phyloP scores from a whole-genome alignment of 2,113 vertebrate genomes.

The Sebastes schlegelii region DNA sequence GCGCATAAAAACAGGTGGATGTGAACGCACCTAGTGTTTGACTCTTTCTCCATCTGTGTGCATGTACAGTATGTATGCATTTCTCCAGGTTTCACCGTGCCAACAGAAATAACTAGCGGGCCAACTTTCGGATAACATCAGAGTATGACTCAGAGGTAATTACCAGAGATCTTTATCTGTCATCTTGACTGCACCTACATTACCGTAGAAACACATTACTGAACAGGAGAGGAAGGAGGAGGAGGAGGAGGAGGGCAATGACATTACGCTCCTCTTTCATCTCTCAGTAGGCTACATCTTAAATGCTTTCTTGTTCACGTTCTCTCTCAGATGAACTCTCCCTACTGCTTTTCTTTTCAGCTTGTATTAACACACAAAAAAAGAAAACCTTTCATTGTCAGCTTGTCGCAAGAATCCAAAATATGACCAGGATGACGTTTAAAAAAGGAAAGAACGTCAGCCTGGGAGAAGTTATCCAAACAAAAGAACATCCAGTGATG shows the following conservation, averaged over 20 bases:
- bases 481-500: conserved; percentile 29
- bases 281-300: conserved; percentile 20
- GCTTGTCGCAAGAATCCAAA: conserved; percentile 12
- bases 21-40: background rate
- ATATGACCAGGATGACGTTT: conserved; percentile 11
- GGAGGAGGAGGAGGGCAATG: conserved; percentile 24
- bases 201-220: conserved; percentile 62
- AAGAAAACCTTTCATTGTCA: background rate
- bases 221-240: conserved; percentile 37
- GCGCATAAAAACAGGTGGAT: background rate
- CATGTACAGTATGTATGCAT: conserved; percentile 28
- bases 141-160: conserved; percentile 75
- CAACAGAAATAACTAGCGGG: conserved; percentile 68
- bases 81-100: conserved; percentile 41
- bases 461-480: conserved; percentile 44
- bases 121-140: conserved; percentile 74
- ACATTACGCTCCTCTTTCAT: conserved; percentile 35
- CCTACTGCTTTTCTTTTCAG: conserved; percentile 5
- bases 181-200: conserved; percentile 55
- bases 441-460: background rate
- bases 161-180: conserved; percentile 68
- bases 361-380: conserved; percentile 16
- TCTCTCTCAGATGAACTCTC: conserved; percentile 10
- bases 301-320: conserved; percentile 27
- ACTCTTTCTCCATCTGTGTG: conserved; percentile 30